Percentiles rank a stretch among this genome's conserved stretches.
Evolutionary conservation across 2,797 vertebrate species (phyloP).

Genomic region (Acanthis flammea): DNA sequence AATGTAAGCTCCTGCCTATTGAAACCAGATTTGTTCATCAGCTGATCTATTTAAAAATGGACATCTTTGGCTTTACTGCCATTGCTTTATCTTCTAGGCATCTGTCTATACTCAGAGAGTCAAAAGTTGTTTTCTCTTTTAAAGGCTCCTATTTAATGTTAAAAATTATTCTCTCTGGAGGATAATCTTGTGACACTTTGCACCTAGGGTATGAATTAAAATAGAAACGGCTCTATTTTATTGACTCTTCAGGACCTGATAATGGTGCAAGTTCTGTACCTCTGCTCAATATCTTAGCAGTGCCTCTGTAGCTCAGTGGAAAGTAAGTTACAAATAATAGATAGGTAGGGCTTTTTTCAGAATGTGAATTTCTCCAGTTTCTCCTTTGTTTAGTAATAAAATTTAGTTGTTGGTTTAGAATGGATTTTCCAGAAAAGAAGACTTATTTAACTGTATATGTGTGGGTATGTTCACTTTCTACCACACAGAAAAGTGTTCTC

Average conservation of each 20-base stretch:
- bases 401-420: not conserved
- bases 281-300: not conserved
- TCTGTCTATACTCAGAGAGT: not conserved
- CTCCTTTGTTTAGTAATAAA: not conserved
- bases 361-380: not conserved
- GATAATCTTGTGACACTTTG: not conserved
- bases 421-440: not conserved
- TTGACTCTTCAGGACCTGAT: not conserved
- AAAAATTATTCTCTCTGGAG: not conserved
- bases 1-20: not conserved
- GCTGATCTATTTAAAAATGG: not conserved
- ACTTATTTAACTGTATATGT: not conserved
- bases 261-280: not conserved
- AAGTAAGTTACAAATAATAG: not conserved
- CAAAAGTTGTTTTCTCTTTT: not conserved
- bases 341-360: not conserved
- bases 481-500: not conserved
- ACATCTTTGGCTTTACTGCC: not conserved
- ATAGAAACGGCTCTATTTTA: not conserved
- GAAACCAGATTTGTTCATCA: not conserved
- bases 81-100: not conserved
- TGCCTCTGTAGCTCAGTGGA: not conserved
- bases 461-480: not conserved
- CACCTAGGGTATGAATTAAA: constrained; percentile 14
- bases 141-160: not conserved